Conservation (phyloP, 2,797 vertebrate species). For the Cephalopachus bancanus region DNA sequence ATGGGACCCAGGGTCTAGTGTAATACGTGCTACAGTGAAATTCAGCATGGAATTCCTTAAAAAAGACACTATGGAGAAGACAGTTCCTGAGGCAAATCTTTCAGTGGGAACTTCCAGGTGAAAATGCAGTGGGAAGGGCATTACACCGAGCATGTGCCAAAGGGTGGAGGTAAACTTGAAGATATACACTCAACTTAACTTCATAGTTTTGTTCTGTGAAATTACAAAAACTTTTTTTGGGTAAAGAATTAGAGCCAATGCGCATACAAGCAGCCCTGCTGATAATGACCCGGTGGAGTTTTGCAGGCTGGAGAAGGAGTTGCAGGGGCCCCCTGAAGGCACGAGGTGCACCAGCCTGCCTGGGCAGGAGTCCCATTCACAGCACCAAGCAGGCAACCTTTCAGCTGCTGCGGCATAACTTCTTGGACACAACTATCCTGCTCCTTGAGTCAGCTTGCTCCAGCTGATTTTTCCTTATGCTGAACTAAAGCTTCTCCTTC, state of each 20-base stretch:
- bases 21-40: background rate
- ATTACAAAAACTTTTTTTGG: background rate
- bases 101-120: background rate
- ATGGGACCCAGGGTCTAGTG: background rate
- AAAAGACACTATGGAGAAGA: background rate
- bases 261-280: accelerated
- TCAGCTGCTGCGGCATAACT: background rate
- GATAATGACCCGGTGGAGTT: accelerated
- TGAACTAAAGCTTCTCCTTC: background rate
- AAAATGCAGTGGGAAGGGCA: background rate
- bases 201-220: background rate
- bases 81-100: background rate
- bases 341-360: background rate
- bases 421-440: background rate
- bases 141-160: background rate
- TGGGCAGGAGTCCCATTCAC: background rate
- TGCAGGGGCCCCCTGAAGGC: accelerated
- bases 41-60: background rate
- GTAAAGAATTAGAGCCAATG: background rate
- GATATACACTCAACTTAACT: no score
- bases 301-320: background rate
- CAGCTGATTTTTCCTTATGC: background rate
- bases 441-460: no score
- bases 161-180: background rate
- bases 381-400: background rate